Evolutionary conservation across 2,888 invertebrate species (phyloP).

Genomic region (Drosophila anomalipes): DNA sequence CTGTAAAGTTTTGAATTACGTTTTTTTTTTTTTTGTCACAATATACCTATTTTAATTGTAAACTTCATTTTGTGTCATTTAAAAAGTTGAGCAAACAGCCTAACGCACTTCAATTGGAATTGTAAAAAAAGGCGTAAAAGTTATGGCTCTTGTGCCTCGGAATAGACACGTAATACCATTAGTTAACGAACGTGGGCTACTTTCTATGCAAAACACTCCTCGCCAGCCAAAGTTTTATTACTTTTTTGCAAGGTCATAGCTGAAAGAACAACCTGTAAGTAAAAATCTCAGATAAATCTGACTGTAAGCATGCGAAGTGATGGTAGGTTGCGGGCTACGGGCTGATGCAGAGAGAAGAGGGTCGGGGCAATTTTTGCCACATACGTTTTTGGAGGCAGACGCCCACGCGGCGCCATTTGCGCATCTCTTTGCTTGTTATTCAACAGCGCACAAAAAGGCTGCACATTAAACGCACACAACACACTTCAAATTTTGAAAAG

Average conservation of each 20-base stretch:
- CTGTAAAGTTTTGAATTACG: not conserved
- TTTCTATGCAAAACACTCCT: conserved; percentile 38
- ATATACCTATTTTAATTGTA: conserved; percentile 1
- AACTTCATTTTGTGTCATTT: conserved; percentile 1
- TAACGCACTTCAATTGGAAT: not conserved
- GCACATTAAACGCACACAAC: conserved; percentile 22
- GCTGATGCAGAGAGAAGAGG: not conserved
- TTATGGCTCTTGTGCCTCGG: not conserved
- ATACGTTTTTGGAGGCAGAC: conserved; percentile 66
- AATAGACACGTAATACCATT: conserved; percentile 8
- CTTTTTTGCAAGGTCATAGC: conserved; percentile 47
- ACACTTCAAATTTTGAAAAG: conserved; percentile 11
- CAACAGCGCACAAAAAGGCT: conserved; percentile 52
- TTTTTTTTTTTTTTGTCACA: not conserved
- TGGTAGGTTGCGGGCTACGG: not conserved
- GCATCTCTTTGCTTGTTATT: conserved; percentile 60
- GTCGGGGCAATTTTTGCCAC: conserved; percentile 26
- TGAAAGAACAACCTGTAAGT: conserved; percentile 73
- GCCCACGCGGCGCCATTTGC: conserved; percentile 74
- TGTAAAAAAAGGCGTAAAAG: not conserved
- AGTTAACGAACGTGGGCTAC: conserved; percentile 10
- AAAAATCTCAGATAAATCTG: conserved; percentile 52
- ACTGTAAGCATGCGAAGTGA: not conserved
- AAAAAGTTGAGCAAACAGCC: not conserved
- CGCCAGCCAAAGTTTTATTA: conserved; percentile 47